Base-by-base conservation (phyloP, 1,140 invertebrate genomes). In the Eumeta japonica region DNA sequence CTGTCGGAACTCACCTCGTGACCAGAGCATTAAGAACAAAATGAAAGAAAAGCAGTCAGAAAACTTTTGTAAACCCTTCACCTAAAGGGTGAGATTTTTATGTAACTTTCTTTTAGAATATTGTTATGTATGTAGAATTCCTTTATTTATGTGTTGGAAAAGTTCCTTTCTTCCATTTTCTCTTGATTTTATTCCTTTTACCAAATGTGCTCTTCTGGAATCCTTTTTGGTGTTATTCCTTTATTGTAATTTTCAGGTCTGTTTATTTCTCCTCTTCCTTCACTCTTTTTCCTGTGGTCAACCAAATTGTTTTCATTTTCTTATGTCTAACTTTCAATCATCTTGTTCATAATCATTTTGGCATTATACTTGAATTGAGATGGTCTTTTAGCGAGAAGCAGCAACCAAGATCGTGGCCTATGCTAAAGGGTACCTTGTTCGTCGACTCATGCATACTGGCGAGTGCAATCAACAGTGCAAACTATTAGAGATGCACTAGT, bases 401-500 rank as follows among this genome's bases (percentile, higher is more conserved):
- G 84, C 81, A 18, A 81, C 77, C 19, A 72, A 75, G 32, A 83
- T 94, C 37, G 83, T 83, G 43, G 88, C 90, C 14, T 79, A 80
- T 52, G 83, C 80, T n/a, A 85, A 82, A 56, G 92, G 92, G 2
- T 93, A 83, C 62, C 72, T 94, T 36, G 83, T 85, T 17, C 80
- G 92, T 28, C 80, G 90, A 42, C 72, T 94, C 24, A 81, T 93
- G 63, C 78, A 73, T 35, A 91, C 90, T 1, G 87, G 55, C 85
- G 86, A 50, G 85, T 93, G 2, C 84, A 90, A 59, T 75, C 77
- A 20, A 79, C 91, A 10, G 87, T 92, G 43, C 85, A 88, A 71
- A 90, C 87, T 13, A 90, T 93, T 45, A 79, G 79, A 47, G 89
- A 90, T 58, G 86, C 87, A 2, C 62, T 89, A 29, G 66, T 87